phyloP scores from a whole-genome alignment of 92 coral and sea anemone genomes.

The Chrysogorgia sp. region DNA sequence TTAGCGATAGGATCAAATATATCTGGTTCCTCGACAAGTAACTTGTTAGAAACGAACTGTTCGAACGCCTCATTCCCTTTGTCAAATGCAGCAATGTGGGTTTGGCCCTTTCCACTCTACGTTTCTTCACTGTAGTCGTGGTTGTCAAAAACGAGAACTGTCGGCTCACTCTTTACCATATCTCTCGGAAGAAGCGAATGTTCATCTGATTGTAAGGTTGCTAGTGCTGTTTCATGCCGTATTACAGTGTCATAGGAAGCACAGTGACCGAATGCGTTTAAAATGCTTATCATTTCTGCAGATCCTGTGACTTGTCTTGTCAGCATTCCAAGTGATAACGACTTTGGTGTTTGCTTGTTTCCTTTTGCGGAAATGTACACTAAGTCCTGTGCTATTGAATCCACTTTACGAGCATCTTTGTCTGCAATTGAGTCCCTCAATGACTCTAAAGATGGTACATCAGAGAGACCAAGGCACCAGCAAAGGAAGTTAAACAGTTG shows the following conservation, averaged over 20 bases:
- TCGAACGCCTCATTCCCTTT: conserved; percentile 38
- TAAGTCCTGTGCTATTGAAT: conserved; percentile 37
- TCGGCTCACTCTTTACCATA: conserved; percentile 26
- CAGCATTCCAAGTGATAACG: conserved; percentile 35
- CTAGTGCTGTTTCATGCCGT: conserved; percentile 33
- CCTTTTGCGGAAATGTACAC: conserved; percentile 33
- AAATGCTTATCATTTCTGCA: conserved; percentile 34
- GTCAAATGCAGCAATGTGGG: conserved; percentile 36
- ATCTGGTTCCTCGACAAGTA: conserved; percentile 39
- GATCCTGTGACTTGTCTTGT: conserved; percentile 28
- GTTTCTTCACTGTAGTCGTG: conserved; percentile 41
- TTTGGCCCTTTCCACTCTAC: conserved; percentile 44
- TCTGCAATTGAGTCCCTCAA: conserved; percentile 33
- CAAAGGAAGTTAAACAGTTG: conserved; percentile 38
- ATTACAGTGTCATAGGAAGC: conserved; percentile 36
- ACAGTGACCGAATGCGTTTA: conserved; percentile 37
- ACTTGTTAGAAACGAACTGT: conserved; percentile 29
- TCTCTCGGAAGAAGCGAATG: conserved; percentile 26
- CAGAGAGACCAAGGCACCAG: conserved; percentile 31
- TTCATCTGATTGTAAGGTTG: conserved; percentile 28
- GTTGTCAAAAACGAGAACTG: conserved; percentile 37
- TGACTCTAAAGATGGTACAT: conserved; percentile 25
- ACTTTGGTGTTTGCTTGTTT: conserved; percentile 38
- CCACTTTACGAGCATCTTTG: conserved; percentile 9
- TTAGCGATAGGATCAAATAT: conserved; percentile 18